Evolutionary conservation across 1,140 invertebrate species (phyloP), one percentile per base, ranked within the genome.

Genomic region (Drosophila grimshawi): DNA sequence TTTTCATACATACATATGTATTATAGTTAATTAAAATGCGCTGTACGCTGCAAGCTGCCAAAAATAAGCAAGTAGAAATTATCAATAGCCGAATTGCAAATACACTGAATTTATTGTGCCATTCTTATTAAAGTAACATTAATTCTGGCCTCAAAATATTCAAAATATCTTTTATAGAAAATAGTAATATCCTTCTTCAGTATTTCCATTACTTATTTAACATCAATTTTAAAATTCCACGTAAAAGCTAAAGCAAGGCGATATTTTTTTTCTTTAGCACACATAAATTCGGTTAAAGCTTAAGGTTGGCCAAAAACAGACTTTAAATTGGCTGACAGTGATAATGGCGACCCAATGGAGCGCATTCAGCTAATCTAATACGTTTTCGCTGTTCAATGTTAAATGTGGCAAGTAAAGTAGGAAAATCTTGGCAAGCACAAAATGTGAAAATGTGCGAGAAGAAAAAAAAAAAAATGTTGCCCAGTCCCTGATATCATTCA

Each of bases 321-420:
- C 32, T 11, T 60, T 60, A 49, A 49, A 61, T 37, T 62, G 8
- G 37, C 35, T 33, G n/a, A 1, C 37, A 43, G 27, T 61, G 57
- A 77, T 78, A 69, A 86, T 56, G 64, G 49, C 46, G 71, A 56
- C 57, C 62, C 30, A 67, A 62, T 59, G 53, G 19, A 61, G 35
- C 39, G 59, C 33, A 61, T 61, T 62, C 11, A 59, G 41, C 49
- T 61, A 67, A 73, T 73, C 68, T 86, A 82, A 86, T 80, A 60
- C 61, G 51, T 77, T 88, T 86, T 70, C 57, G 66, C 62, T 70
- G 80, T 71, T 77, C 52, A 78, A 71, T 78, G 39, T 55, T 29
- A 65, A 71, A 64, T 55, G 70, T 67, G 64, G 64, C 35, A 46
- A 55, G 35, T 3, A 41, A 63, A 69, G 70, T 11, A 53, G 29